Evolutionary conservation across 2,888 invertebrate species (phyloP).

Genomic region (Lacanobia wlatinum): DNA sequence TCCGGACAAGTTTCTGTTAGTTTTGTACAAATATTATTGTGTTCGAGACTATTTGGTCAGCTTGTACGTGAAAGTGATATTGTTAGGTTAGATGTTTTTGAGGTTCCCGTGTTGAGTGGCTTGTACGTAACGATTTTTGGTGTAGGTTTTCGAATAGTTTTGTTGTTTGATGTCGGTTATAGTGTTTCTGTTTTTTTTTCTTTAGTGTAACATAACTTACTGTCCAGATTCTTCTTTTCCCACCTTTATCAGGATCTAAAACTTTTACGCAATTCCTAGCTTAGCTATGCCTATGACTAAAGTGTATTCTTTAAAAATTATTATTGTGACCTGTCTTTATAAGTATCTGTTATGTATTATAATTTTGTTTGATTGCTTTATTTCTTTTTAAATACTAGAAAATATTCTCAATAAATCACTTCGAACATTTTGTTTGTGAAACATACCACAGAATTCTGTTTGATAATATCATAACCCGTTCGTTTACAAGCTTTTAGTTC

Average conservation of each 20-base stretch:
- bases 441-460: neutral
- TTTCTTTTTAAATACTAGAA: neutral
- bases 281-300: too few relatives aligned
- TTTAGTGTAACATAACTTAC: neutral
- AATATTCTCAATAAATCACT: neutral
- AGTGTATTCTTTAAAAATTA: neutral
- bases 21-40: conserved; percentile 74
- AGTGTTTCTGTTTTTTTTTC: neutral
- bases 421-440: neutral
- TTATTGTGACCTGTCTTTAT: neutral
- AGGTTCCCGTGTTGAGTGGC: conserved; percentile 45
- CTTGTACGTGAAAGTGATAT: conserved; percentile 73
- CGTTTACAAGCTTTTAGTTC: conserved; percentile 5
- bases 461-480: neutral
- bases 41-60: conserved; percentile 71
- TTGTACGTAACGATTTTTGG: conserved; percentile 7
- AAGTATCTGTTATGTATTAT: too few relatives aligned
- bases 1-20: conserved; percentile 69
- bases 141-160: neutral
- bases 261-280: neutral
- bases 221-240: neutral
- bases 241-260: too few relatives aligned
- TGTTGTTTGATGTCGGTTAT: neutral
- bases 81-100: conserved; percentile 63
- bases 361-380: too few relatives aligned